Evolutionary conservation across 2,797 vertebrate species (phyloP), one percentile per base, ranked within the genome.

Genomic region (Chlorospingus semifuscus): DNA sequence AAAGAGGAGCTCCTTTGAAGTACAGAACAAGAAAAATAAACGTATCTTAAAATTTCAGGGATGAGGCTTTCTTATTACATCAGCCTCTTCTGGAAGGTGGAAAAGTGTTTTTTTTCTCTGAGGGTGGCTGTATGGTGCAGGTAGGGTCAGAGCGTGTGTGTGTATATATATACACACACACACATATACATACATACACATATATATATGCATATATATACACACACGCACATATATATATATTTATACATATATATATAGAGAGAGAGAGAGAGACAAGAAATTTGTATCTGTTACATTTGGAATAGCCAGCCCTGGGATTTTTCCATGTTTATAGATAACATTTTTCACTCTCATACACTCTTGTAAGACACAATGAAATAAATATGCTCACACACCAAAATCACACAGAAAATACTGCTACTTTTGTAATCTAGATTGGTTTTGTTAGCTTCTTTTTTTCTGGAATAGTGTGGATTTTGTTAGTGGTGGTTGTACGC

Each of bases 1-100:
- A 87, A 80, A 95, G 19, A 86, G 44, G 24, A 24, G 5, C 5
- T 90, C 7, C 66, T 94, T 36, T 85, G 60, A 90, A 83, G 64
- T 61, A 42, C 9, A 80, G 47, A 93, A 50, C 12, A 74, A 81
- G 46, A 65, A 81, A 64, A 93, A 83, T 8, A 85, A 89, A 71
- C 15, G 65, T 90, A 24, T 21, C 36, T 55, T n/a, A 78, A 44
- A 81, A 83, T 63, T 85, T 78, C 55, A 39, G 21, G 59, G 30
- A 34, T 66, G 24, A 83, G 39, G 12, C 4, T 59, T 14, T n/a
- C 3, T 23, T 72, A 27, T 53, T 83, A 29, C 11, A 8, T 72
- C n/a, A 77, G 1, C 14, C 11, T 80, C 27, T 83, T 47, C 44
- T 80, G 34, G 57, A 63, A 74, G 11, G 6, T 41, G 34, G 17